Evolutionary conservation across 2,888 invertebrate genomes (phyloP).

Genomic region (Iphiclides podalirius): DNA sequence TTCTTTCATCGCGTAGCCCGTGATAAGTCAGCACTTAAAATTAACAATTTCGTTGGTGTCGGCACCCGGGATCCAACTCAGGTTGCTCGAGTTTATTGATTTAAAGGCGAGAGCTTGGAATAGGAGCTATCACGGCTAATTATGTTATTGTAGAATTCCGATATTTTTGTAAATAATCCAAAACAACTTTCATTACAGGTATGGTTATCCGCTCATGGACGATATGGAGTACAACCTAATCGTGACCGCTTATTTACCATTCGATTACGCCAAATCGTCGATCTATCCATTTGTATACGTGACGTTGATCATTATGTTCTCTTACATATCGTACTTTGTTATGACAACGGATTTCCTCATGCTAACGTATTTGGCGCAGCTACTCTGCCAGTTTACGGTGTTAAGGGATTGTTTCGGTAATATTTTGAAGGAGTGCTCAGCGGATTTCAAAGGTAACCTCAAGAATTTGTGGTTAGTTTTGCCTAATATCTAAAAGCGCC

Average conservation of each 20-base stretch:
- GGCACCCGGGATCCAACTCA: no score
- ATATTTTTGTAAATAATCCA: no score
- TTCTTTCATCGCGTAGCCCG: no score
- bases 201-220: constrained; percentile 53
- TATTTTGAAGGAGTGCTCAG: constrained; percentile 45
- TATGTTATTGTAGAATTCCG: no score
- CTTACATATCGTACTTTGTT: constrained; percentile 56
- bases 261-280: constrained; percentile 39
- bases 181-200: no score
- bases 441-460: constrained; percentile 16
- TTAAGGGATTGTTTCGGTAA: constrained; percentile 58
- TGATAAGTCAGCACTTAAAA: no score
- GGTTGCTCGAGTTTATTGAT: no score
- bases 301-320: constrained; percentile 42
- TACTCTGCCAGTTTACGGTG: constrained; percentile 58
- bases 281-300: constrained; percentile 47
- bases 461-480: no score
- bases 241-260: constrained; percentile 48
- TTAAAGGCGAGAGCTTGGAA: no score
- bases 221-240: constrained; percentile 61
- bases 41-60: no score
- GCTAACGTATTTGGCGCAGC: constrained; percentile 56
- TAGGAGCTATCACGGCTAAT: no score
- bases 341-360: constrained; percentile 60
- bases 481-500: no score